These are phyloP conservation scores for Drosophila pachea DNA, from an alignment of 1,140 invertebrate species.

Conservation along the genomic window DNA sequence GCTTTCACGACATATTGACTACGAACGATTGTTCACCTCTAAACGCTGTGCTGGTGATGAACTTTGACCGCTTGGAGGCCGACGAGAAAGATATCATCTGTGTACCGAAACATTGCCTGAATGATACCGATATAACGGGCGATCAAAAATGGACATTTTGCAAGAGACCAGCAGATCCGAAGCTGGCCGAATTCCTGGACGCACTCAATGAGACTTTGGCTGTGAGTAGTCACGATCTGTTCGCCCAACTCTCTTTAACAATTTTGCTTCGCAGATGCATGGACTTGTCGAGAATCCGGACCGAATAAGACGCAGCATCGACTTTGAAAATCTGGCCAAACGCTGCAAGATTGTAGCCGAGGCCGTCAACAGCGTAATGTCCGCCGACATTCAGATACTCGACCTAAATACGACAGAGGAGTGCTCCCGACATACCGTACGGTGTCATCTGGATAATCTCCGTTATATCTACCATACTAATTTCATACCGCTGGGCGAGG, in stretches of 20 bases:
- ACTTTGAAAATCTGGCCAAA: conserved; percentile 68
- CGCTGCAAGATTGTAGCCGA: conserved; percentile 63
- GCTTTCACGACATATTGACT: conserved; percentile 57
- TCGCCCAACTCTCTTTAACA: neutral
- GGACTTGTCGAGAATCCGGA: conserved; percentile 66
- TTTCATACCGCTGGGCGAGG: conserved; percentile 81
- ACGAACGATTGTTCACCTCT: conserved; percentile 61
- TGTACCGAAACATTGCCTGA: conserved; percentile 39
- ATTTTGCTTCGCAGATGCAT: conserved; percentile 30
- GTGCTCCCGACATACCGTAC: conserved; percentile 78
- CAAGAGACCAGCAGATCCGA: conserved; percentile 58
- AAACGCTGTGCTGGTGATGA: conserved; percentile 61
- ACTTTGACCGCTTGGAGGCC: conserved; percentile 54
- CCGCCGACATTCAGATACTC: conserved; percentile 44
- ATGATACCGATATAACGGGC: neutral
- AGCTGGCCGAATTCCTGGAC: conserved; percentile 52
- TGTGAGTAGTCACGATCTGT: conserved; percentile 25
- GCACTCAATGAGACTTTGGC: conserved; percentile 56
- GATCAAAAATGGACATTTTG: conserved; percentile 58
- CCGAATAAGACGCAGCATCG: conserved; percentile 56
- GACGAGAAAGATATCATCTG: conserved; percentile 30
- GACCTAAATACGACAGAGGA: conserved; percentile 71
- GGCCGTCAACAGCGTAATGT: conserved; percentile 54
- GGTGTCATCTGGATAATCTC: conserved; percentile 79
- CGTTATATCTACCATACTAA: conserved; percentile 66